Conservation (phyloP, 2,888 invertebrate genomes). For the Tineola bisselliella region DNA sequence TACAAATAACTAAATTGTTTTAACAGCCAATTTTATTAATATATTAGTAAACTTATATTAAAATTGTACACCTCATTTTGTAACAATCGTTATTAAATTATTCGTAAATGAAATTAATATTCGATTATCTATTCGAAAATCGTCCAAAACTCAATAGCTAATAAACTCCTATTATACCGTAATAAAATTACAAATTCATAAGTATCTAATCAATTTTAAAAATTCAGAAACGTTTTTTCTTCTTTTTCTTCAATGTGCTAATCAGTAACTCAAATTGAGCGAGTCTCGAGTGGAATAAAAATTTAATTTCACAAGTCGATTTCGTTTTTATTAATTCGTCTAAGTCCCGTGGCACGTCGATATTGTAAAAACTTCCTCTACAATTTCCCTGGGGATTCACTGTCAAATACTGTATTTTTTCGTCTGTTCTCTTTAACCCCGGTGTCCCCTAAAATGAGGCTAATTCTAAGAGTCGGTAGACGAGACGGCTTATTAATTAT, state of each 20-base stretch:
- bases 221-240: slow-evolving; percentile 11
- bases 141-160: neutral
- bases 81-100: neutral
- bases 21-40: too few relatives aligned
- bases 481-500: slow-evolving; percentile 14
- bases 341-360: slow-evolving; percentile 14
- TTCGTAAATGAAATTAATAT: neutral
- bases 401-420: slow-evolving; percentile 14
- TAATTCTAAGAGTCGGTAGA: slow-evolving; percentile 14
- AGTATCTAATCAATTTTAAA: slow-evolving; percentile 12
- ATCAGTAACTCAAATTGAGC: slow-evolving; percentile 14
- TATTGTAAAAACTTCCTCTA: slow-evolving; percentile 12
- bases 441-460: slow-evolving; percentile 7
- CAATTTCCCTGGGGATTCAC: slow-evolving; percentile 10
- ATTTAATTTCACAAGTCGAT: slow-evolving; percentile 14
- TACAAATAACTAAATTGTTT: too few relatives aligned
- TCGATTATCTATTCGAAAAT: neutral
- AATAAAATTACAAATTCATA: slow-evolving; percentile 2
- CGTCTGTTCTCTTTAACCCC: slow-evolving; percentile 12
- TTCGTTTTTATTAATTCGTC: slow-evolving; percentile 13
- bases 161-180: slow-evolving; percentile 5
- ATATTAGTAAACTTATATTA: too few relatives aligned
- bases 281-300: slow-evolving; percentile 14
- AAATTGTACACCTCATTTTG: too few relatives aligned
- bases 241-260: slow-evolving; percentile 12